A percentile compares a stretch with the other conserved stretches of the same genome.
Evolutionary conservation across 2,888 invertebrate species (phyloP).

Genomic region (Thumatha senex): DNA sequence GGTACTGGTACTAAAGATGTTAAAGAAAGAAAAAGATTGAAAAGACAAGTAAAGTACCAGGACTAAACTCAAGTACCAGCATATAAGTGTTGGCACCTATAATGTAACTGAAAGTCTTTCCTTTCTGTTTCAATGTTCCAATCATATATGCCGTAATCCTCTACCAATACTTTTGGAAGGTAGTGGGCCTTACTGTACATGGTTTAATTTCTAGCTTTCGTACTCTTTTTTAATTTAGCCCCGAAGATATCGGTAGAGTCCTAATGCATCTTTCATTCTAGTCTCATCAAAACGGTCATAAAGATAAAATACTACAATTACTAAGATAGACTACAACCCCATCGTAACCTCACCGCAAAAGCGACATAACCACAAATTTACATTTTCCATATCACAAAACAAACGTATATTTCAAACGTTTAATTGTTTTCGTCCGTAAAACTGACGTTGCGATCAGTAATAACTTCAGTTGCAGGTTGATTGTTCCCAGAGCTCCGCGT

Average conservation of each 20-base stretch:
- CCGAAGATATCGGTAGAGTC: neutral
- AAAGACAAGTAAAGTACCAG: no score
- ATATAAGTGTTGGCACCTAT: no score
- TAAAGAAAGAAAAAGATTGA: no score
- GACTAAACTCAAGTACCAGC: no score
- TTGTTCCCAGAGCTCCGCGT: slow-evolving; percentile 29
- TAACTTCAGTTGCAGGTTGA: slow-evolving; percentile 22
- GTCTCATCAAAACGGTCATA: neutral
- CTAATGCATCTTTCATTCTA: neutral
- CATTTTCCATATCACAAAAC: neutral
- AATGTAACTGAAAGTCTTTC: no score
- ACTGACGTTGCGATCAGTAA: slow-evolving; percentile 11
- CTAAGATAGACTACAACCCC: neutral
- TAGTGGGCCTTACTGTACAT: no score
- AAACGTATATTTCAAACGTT: slow-evolving; percentile 2
- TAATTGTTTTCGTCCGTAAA: slow-evolving; percentile 11
- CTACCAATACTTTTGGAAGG: no score
- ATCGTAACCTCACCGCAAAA: neutral
- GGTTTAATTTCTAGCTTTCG: no score
- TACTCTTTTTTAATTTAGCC: no score
- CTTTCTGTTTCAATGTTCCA: no score
- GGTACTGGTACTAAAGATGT: no score
- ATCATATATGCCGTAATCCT: no score
- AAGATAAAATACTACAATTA: neutral
- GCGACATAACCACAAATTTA: slow-evolving; percentile 13